Conservation (phyloP, 2,797 vertebrate genomes). For the Galago senegalensis region DNA sequence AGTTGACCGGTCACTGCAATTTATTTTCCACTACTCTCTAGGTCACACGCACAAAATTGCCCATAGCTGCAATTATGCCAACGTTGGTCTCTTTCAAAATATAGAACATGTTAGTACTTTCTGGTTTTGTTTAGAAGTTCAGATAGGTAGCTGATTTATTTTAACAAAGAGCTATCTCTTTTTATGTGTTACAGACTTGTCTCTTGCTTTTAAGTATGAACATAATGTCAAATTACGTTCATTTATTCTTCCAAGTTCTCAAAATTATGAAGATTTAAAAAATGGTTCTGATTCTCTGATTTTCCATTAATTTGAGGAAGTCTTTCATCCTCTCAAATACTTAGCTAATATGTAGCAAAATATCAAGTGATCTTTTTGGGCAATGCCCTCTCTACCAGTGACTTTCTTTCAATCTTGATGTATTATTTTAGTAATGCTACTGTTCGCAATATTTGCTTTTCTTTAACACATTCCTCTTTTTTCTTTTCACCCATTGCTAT, state of each 20-base stretch:
- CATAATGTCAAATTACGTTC: constrained; percentile 50
- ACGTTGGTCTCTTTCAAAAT: background rate
- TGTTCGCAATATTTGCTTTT: background rate
- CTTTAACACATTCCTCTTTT: background rate
- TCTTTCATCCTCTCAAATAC: background rate
- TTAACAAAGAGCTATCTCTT: constrained; percentile 28
- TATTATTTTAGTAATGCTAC: background rate
- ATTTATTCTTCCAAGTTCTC: constrained; percentile 46
- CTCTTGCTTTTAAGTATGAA: constrained; percentile 36
- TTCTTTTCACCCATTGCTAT: background rate
- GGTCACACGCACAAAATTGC: background rate
- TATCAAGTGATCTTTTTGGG: constrained; percentile 13
- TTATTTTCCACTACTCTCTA: constrained; percentile 41
- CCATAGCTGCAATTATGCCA: constrained; percentile 5
- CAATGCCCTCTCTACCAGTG: constrained; percentile 40
- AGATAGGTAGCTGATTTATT: constrained; percentile 20
- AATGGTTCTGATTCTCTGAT: background rate
- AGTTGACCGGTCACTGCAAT: constrained; percentile 54
- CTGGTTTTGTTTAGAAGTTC: background rate
- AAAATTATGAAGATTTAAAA: background rate
- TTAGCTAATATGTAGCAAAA: background rate
- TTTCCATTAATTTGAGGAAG: constrained; percentile 43
- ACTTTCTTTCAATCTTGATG: constrained; percentile 16
- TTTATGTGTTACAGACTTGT: background rate
- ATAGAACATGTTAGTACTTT: constrained; percentile 40